Percentiles rank a stretch among this genome's conserved stretches.
Conservation (phyloP, 2,113 vertebrate species). For the Erythrolamprus reginae region DNA sequence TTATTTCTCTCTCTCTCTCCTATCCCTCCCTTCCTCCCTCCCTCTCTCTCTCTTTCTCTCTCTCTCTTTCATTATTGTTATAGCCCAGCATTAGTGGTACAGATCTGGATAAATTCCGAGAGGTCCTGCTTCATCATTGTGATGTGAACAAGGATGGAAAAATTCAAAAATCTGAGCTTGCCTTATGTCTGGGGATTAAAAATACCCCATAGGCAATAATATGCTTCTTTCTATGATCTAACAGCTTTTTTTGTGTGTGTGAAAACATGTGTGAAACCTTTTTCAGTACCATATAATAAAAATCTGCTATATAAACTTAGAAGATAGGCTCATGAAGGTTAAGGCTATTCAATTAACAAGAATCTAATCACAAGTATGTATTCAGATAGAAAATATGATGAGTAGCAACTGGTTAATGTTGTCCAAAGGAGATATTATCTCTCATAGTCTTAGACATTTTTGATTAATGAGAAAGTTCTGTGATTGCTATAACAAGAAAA, state of each 20-base stretch:
- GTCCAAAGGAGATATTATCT: background rate
- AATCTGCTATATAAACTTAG: background rate
- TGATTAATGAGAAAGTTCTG: background rate
- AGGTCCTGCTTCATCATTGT: constrained; percentile 84
- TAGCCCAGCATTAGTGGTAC: constrained; percentile 86
- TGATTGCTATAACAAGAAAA: background rate
- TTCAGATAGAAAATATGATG: background rate
- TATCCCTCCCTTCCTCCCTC: background rate
- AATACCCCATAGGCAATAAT: constrained; percentile 55
- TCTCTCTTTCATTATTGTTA: constrained; percentile 14
- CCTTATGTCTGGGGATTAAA: constrained; percentile 90
- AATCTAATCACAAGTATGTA: constrained; percentile 1
- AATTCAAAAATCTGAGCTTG: constrained; percentile 91
- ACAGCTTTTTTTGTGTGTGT: constrained; percentile 19
- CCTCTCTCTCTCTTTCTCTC: constrained; percentile 13
- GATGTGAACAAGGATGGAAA: constrained; percentile 94
- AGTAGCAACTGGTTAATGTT: background rate
- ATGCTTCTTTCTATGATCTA: background rate
- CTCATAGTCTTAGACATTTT: background rate
- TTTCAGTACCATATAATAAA: constrained; percentile 32
- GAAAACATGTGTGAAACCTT: constrained; percentile 19
- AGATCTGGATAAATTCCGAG: constrained; percentile 87
- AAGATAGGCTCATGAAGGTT: background rate
- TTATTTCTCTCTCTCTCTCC: constrained; percentile 4
- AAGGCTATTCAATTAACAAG: background rate